Percentiles rank a stretch among this genome's conserved stretches.
Evolutionary conservation across 2,888 invertebrate genomes (phyloP).

Genomic region (Athalia circularis): DNA sequence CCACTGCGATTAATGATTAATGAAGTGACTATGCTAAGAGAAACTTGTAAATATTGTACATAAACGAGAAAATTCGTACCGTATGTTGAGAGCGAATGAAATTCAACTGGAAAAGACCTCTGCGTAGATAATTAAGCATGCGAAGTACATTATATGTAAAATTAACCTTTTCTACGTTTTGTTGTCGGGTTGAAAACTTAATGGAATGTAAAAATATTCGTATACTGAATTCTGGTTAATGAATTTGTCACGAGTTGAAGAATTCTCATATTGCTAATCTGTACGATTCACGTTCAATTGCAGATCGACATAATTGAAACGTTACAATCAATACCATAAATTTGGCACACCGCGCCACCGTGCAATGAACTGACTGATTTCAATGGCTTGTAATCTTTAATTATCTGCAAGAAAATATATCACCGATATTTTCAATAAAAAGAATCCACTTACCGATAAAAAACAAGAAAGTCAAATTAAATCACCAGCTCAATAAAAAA

Average conservation of each 20-base stretch:
- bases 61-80: too few relatives aligned
- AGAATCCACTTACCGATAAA: not conserved
- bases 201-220: too few relatives aligned
- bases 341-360: slow-evolving; percentile 1
- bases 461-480: not conserved
- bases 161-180: too few relatives aligned
- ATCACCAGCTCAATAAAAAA: not conserved
- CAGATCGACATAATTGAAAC: slow-evolving; percentile 11
- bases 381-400: slow-evolving; percentile 19
- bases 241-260: slow-evolving; percentile 11
- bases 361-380: not conserved
- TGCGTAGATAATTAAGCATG: too few relatives aligned
- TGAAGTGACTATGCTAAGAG: too few relatives aligned
- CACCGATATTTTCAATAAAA: not conserved
- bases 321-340: not conserved
- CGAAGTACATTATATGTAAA: too few relatives aligned
- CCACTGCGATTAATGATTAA: too few relatives aligned
- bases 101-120: too few relatives aligned
- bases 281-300: not conserved
- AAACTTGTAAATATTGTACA: too few relatives aligned
- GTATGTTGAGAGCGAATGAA: too few relatives aligned
- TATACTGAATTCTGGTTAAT: not conserved
- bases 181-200: too few relatives aligned
- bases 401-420: not conserved
- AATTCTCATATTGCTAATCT: slow-evolving; percentile 10